Evolutionary conservation across 1,140 invertebrate genomes (phyloP).

Genomic region (Panulirus ornatus): DNA sequence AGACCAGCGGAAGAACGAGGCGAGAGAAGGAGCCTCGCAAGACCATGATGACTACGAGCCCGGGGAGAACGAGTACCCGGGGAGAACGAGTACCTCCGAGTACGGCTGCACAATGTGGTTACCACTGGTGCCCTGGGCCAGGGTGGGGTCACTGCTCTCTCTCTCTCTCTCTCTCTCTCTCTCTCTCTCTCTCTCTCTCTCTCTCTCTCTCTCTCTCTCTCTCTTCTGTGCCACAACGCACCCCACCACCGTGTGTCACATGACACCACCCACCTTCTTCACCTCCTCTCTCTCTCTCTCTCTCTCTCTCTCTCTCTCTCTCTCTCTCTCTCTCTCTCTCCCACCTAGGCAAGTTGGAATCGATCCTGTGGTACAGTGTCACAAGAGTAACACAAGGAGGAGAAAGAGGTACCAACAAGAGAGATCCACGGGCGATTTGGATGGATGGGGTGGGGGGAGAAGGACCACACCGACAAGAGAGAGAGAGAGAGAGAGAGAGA

Average conservation of each 20-base stretch:
- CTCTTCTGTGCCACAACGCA: not conserved
- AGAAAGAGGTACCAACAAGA: not conserved
- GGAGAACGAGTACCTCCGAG: no score
- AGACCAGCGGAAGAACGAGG: no score
- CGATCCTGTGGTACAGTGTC: not conserved
- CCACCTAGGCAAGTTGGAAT: not conserved
- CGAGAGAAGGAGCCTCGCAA: no score
- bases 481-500: constrained; percentile 26
- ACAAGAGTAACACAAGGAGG: not conserved
- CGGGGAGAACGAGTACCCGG: no score
- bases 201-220: constrained; percentile 1
- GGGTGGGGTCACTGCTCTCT: not conserved
- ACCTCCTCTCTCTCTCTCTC: not conserved
- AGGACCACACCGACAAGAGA: not conserved
- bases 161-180: constrained; percentile 11
- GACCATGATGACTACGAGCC: no score
- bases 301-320: constrained; percentile 7
- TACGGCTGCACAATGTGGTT: not conserved
- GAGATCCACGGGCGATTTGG: not conserved
- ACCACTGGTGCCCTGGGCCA: not conserved
- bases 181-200: constrained; percentile 16
- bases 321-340: constrained; percentile 7
- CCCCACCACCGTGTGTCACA: not conserved
- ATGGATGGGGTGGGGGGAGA: not conserved
- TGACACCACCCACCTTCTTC: no score